A percentile compares a stretch with the other conserved stretches of the same genome.
These are phyloP conservation scores for Zaprionus ornatus DNA, from an alignment of 1,140 invertebrate genomes.

Conservation along the genomic window DNA sequence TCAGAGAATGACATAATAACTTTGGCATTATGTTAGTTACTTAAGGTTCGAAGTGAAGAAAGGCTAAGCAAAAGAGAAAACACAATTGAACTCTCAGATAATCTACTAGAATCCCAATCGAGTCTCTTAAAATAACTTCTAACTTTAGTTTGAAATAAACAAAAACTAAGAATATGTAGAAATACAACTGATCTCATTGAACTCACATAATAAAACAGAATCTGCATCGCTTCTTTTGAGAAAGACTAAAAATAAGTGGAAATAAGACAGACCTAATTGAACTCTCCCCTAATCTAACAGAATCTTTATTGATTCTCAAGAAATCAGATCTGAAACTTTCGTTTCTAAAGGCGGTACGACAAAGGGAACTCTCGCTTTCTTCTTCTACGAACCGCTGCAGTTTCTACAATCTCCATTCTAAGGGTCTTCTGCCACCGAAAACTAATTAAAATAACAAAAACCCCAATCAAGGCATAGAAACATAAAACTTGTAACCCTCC, in stretches of 20 bases:
- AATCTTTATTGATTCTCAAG: not conserved
- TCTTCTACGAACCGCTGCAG: not conserved
- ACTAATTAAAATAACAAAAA: conserved; percentile 65
- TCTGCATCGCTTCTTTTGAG: no score
- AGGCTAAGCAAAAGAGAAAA: not conserved
- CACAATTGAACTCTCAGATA: not conserved
- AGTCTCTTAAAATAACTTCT: no score
- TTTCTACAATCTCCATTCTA: conserved; percentile 21
- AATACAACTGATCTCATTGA: no score
- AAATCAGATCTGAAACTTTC: not conserved
- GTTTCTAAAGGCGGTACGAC: conserved; percentile 11
- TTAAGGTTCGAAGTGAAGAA: not conserved
- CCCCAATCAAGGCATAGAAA: conserved; percentile 48
- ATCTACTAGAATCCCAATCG: not conserved
- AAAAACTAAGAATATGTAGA: no score
- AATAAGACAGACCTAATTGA: not conserved
- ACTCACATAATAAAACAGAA: no score
- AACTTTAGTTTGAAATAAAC: no score
- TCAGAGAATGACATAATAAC: conserved; percentile 15
- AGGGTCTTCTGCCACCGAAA: conserved; percentile 36
- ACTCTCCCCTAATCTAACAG: not conserved
- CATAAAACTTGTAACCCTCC: conserved; percentile 13
- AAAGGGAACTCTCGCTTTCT: conserved; percentile 56
- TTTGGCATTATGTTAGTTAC: conserved; percentile 5
- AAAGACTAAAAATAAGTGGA: not conserved